A percentile compares a stretch with the other conserved stretches of the same genome.
phyloP scores from a whole-genome alignment of 2,797 vertebrate genomes.

The Neoniphon sammara region DNA sequence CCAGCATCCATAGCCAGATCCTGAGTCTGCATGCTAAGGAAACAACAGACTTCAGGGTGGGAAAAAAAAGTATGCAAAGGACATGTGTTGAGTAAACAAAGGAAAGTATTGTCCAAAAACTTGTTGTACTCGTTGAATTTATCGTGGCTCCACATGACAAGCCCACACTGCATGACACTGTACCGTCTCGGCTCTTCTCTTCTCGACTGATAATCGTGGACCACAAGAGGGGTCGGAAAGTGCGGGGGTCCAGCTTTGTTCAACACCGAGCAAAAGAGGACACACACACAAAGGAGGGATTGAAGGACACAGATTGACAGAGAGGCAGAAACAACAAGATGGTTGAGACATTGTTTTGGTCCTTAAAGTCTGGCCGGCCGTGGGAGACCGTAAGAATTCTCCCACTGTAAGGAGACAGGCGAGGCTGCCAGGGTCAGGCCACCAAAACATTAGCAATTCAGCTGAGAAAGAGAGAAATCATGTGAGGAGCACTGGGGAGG shows the following conservation, averaged over 20 bases:
- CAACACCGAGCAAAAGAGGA: conserved; percentile 55
- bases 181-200: conserved; percentile 21
- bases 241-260: conserved; percentile 60
- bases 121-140: conserved; percentile 33
- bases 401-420: conserved; percentile 60
- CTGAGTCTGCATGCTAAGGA: not conserved
- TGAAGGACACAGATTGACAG: conserved; percentile 62
- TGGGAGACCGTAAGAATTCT: conserved; percentile 76
- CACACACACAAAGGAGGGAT: conserved; percentile 72
- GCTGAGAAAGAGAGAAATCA: conserved; percentile 38
- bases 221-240: conserved; percentile 30
- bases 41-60: conserved; percentile 6
- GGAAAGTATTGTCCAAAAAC: conserved; percentile 13
- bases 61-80: conserved; percentile 33
- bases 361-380: conserved; percentile 65
- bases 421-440: conserved; percentile 48
- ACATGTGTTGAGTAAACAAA: conserved; percentile 10
- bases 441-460: conserved; percentile 61
- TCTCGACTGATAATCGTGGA: conserved; percentile 40
- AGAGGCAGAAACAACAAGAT: conserved; percentile 65
- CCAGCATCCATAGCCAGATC: not conserved
- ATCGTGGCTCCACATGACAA: conserved; percentile 39
- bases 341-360: conserved; percentile 73
- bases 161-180: conserved; percentile 55
- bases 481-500: conserved; percentile 45